Evolutionary conservation across 2,888 invertebrate genomes (phyloP).

Genomic region (Nomada ruficornis): DNA sequence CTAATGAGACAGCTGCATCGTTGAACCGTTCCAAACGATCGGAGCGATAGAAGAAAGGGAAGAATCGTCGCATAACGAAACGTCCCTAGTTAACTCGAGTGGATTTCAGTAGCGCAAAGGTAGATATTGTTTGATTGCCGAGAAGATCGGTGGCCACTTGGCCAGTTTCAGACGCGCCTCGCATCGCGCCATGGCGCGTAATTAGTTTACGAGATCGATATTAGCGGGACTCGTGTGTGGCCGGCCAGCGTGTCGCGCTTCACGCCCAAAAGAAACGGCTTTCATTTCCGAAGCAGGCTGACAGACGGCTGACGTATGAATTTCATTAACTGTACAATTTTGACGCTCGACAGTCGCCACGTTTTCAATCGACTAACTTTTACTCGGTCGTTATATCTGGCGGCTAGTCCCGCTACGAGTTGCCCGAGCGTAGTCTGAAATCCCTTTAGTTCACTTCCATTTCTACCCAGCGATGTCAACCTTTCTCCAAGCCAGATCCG

Average conservation of each 20-base stretch:
- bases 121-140: slow-evolving; percentile 1
- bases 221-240: slow-evolving; percentile 20
- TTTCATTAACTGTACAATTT: slow-evolving; percentile 71
- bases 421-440: not conserved
- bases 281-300: slow-evolving; percentile 16
- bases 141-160: not conserved
- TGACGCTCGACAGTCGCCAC: slow-evolving; percentile 56
- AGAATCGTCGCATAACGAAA: not conserved
- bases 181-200: slow-evolving; percentile 18
- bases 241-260: slow-evolving; percentile 18
- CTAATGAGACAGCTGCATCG: not conserved
- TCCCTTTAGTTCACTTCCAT: not conserved
- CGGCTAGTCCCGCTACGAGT: not conserved
- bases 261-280: slow-evolving; percentile 24
- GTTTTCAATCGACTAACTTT: slow-evolving; percentile 58
- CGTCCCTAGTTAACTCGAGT: too few relatives aligned
- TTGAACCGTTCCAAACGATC: not conserved
- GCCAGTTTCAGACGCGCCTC: not conserved
- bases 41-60: too few relatives aligned
- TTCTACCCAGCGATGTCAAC: not conserved
- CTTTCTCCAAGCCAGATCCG: not conserved
- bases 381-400: slow-evolving; percentile 10
- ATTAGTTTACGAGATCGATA: slow-evolving; percentile 58
- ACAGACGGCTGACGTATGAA: slow-evolving; percentile 63
- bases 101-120: too few relatives aligned